Evolutionary conservation across 2,113 vertebrate species (phyloP).

Genomic region (Podarcis cretensis): DNA sequence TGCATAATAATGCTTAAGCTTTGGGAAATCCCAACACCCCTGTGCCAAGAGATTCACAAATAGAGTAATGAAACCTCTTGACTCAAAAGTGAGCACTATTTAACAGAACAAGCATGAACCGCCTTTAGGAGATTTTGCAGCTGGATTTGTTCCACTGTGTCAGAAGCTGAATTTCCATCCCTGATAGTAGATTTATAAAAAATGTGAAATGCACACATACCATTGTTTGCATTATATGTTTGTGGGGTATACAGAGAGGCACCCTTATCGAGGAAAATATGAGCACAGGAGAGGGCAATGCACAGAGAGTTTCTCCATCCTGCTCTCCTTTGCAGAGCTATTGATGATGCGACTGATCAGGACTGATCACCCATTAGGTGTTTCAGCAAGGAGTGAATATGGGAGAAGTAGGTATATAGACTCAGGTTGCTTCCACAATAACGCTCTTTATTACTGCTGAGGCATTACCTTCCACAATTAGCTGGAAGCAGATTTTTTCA

Average conservation of each 20-base stretch:
- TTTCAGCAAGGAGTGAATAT: too few relatives aligned
- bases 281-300: not conserved
- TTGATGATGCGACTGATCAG: not conserved
- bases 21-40: conserved; percentile 57
- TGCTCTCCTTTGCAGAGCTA: not conserved
- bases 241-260: not conserved
- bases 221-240: not conserved
- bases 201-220: not conserved
- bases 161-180: conserved; percentile 55
- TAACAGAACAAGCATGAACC: conserved; percentile 68
- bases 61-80: conserved; percentile 68
- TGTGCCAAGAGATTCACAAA: conserved; percentile 68
- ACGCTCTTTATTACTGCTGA: not conserved
- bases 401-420: not conserved
- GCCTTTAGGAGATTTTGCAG: conserved; percentile 69
- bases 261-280: not conserved
- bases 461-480: not conserved
- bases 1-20: conserved; percentile 63
- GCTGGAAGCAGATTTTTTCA: not conserved
- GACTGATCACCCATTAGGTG: not conserved
- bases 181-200: conserved; percentile 41
- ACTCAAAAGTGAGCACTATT: conserved; percentile 72
- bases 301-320: not conserved
- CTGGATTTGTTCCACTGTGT: conserved; percentile 67
- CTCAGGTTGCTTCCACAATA: not conserved